Evolutionary conservation across 2,113 vertebrate genomes (phyloP).

Genomic region (Sebastes schlegelii): DNA sequence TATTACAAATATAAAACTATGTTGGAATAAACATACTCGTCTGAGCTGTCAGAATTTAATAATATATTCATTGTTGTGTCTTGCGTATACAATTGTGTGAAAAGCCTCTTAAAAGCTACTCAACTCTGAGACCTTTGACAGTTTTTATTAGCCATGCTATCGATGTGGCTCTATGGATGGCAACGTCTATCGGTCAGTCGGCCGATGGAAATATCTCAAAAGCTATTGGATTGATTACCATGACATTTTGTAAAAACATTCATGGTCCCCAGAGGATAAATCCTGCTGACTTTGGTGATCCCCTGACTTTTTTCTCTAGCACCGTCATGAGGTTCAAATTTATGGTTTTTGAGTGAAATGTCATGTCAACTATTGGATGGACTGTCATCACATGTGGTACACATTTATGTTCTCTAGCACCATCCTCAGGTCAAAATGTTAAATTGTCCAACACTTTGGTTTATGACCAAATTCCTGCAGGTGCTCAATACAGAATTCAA

Average conservation of each 20-base stretch:
- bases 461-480: background rate
- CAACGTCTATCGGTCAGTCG: background rate
- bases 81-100: background rate
- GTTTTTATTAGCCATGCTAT: background rate
- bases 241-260: background rate
- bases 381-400: background rate
- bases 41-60: too few relatives aligned
- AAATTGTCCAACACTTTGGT: background rate
- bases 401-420: background rate
- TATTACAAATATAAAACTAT: background rate
- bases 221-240: background rate
- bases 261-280: background rate
- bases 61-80: background rate
- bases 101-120: background rate
- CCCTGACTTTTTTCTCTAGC: background rate
- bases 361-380: background rate
- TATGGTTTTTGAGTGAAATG: background rate
- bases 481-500: background rate
- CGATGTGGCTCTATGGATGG: background rate
- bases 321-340: background rate
- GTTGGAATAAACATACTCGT: background rate
- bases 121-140: background rate
- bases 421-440: background rate
- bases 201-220: background rate
- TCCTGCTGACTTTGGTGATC: background rate